Base-by-base conservation (phyloP, 2,888 invertebrate species). In the Drosophila cognata region DNA sequence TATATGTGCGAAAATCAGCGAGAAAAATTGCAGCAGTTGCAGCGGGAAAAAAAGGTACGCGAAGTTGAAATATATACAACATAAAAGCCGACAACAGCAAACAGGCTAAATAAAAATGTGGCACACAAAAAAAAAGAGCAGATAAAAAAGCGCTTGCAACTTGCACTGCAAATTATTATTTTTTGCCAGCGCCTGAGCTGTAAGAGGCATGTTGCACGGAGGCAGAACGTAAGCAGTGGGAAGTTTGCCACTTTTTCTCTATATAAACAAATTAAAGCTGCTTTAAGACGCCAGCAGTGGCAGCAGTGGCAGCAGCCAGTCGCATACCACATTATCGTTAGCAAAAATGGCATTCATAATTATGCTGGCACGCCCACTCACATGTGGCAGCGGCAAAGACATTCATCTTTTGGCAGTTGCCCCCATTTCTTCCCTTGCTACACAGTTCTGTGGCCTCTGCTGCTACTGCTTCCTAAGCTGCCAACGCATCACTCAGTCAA, bases 151-250 rank as follows among this genome's bases (percentile, higher is more conserved):
- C 69, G 73, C 64, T 61, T 68, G 87, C 75, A 86, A 84, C 78
- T 87, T 86, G 76, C 89, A 71, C 79, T 89, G 89, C 76, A 89
- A 84, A 84, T 84, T 87, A 87, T 84, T 84, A 89, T 84, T 88
- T 88, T 82, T 89, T 75, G 77, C 81, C 67, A 63, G 63, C 60
- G 63, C 58, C 75, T 57, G 62, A 38, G 69, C 65, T 41, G 41
- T 31, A 38, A 28, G n/a, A 18, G 21, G 31, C 2, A 28, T 41
- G 13, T 33, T 18, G 16, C 18, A 28, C 25, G 16, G 31, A 28
- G 25, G 46, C 25, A 25, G 46, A 25, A 46, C 35, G 55, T 28
- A 5, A 35, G 52, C n/a, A 38, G 33, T 48, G 29, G n/a, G 28
- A 60, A 77, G 52, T 46, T 74, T 55, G 13, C 11, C 21, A 41